Base-by-base conservation (phyloP, 64 coral and sea anemone genomes). In the Dendronephthya gigantea region DNA sequence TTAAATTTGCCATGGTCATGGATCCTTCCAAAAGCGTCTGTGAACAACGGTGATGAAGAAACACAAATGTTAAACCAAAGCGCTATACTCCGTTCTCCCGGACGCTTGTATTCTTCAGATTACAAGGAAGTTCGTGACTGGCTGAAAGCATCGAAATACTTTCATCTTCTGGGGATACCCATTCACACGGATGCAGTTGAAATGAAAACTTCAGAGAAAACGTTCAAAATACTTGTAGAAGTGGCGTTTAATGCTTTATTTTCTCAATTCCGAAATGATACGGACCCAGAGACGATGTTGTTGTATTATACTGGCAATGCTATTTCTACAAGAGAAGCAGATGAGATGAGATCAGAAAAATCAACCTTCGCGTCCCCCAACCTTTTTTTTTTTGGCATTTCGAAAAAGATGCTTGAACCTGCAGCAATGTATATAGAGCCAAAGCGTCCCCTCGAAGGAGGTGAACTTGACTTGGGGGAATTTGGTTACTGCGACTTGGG, bases 271-370 rank as follows among this genome's bases (percentile, higher is more conserved):
- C 75, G 59, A 8, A 47, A 93, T 40, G 90, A 84, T 41, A 16
- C 35, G 2, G 59, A 2, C 29, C 91, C 58, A 40, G 91, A 93
- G 83, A 79, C 55, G 11, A 84, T 90, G 2, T 8, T 93, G 32
- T 93, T 84, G 87, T 93, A 90, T 37, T 93, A 93, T 41, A n/a
- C 85, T 35, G 91, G 91, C 27, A 88, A 90, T 48, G 91, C 84
- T 2, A 50, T 86, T 81, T 32, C 17, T 35, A 86, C 41, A 40
- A 12, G 40, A 82, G 72, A 70, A 22, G 81, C 47, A 23, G 23
- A 65, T 4, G 30, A 10, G 19, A 28, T 82, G 16, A 0, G n/a
- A n/a, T n/a, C n/a, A n/a, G n/a, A n/a, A n/a, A n/a, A n/a, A n/a
- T n/a, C n/a, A n/a, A n/a, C n/a, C n/a, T 70, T 35, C 5, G 85